Evolutionary conservation across 92 coral and sea anemone genomes (phyloP).

Genomic region (Micromussa lordhowensis): DNA sequence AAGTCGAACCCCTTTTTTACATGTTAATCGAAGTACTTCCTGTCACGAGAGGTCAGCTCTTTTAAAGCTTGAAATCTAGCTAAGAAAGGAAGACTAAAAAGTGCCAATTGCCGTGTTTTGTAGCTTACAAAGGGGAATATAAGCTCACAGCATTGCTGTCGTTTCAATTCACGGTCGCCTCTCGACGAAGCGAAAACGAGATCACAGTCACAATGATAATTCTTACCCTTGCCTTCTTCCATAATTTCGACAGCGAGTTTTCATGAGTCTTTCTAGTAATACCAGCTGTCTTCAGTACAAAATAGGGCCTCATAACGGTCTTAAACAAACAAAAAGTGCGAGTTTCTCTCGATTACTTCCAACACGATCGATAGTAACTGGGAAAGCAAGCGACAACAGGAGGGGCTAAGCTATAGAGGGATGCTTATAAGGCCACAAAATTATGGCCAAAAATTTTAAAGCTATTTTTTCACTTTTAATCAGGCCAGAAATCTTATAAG

Average conservation of each 20-base stretch:
- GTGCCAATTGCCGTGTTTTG: background rate
- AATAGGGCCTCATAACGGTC: conserved; percentile 67
- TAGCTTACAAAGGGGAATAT: background rate
- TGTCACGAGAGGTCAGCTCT: conserved; percentile 1
- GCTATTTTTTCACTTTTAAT: background rate
- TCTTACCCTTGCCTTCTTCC: conserved; percentile 78
- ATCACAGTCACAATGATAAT: conserved; percentile 24
- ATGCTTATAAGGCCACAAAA: conserved; percentile 15
- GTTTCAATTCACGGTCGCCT: conserved; percentile 21
- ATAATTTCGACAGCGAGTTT: conserved; percentile 86
- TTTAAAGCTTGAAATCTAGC: background rate
- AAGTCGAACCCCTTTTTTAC: background rate
- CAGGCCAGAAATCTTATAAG: background rate
- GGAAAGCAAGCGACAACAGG: conserved; percentile 27
- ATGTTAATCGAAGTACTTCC: conserved; percentile 24
- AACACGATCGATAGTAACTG: conserved; percentile 6
- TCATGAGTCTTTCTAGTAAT: conserved; percentile 75
- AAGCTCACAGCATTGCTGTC: conserved; percentile 7
- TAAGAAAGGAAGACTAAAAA: background rate
- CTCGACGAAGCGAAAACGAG: conserved; percentile 27
- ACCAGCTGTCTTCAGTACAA: conserved; percentile 7
- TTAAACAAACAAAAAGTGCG: conserved; percentile 26
- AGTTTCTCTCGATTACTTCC: conserved; percentile 34
- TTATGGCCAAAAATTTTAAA: background rate
- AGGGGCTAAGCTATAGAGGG: conserved; percentile 62